Base-by-base conservation (phyloP, 1,140 invertebrate species). In the Zelostemma sp. region DNA sequence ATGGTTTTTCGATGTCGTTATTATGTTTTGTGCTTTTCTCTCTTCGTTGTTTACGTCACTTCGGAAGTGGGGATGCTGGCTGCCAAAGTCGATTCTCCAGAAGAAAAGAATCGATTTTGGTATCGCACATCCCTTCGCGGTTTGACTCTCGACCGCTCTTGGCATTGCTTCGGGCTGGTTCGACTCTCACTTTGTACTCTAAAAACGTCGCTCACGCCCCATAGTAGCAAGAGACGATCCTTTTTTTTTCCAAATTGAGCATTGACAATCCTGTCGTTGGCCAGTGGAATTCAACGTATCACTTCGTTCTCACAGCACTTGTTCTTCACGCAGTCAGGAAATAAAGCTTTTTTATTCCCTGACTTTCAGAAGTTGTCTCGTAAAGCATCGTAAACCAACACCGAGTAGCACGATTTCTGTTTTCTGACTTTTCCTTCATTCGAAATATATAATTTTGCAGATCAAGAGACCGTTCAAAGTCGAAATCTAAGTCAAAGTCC, bases 401-500 rank as follows among this genome's bases (percentile, higher is more conserved):
- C 25, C 16, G 45, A 46, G 18, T 25, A 59, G 16, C 33, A 65
- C 64, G 31, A 53, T 14, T 62, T n/a, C n/a, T n/a, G n/a, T 72
- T 51, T 61, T 72, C 63, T 57, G 63, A 73, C 45, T 51, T 68
- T 67, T 76, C 65, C 50, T 77, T 77, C 71, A 78, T 77, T 74
- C 74, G 70, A 77, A 72, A 68, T 81, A n/a, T 11, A 78, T 80
- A 79, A 80, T 81, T 83, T 84, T 84, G 48, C 78, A 90, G 88
- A 82, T 90, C 89, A 66, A 85, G 84, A 69, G 88, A 88, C 73
- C 83, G 86, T 55, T 89, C 87, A 71, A 87, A 85, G 78, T 88
- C 87, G 56, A 83, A 84, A 76, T 87, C 87, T 65, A 86, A 87
- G 71, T 88, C 86, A 74, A 87, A 86, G 76, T 88, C 88, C 63